These are phyloP conservation scores for Laupala kohalensis DNA, from an alignment of 1,140 invertebrate genomes.

Conservation along the genomic window DNA sequence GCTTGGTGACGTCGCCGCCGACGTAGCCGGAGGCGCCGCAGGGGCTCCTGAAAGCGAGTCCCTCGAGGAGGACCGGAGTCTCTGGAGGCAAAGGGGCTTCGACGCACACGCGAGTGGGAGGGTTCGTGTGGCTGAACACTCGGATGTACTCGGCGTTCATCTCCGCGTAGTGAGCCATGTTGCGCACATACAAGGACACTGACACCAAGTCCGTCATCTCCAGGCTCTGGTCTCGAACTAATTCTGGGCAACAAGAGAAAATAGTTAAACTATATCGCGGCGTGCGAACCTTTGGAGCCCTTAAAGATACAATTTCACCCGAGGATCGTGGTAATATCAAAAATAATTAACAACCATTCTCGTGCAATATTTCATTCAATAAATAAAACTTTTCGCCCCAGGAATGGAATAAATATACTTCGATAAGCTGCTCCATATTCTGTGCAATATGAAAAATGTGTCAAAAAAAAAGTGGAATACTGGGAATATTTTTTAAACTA, in stretches of 20 bases:
- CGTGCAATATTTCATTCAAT: too few relatives aligned
- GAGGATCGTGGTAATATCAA: too few relatives aligned
- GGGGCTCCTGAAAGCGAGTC: slow-evolving; percentile 43
- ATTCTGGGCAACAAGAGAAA: slow-evolving; percentile 18
- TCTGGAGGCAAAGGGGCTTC: slow-evolving; percentile 58
- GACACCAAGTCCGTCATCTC: slow-evolving; percentile 55
- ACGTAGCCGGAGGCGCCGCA: background rate
- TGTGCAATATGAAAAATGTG: too few relatives aligned
- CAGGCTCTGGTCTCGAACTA: slow-evolving; percentile 20
- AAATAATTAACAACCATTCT: too few relatives aligned
- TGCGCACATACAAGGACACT: slow-evolving; percentile 66
- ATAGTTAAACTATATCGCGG: too few relatives aligned
- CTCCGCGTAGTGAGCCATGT: slow-evolving; percentile 62
- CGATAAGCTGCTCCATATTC: too few relatives aligned
- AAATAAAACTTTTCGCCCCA: too few relatives aligned
- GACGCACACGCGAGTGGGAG: slow-evolving; percentile 79
- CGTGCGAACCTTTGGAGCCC: too few relatives aligned
- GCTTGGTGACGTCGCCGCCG: slow-evolving; percentile 29
- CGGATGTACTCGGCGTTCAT: slow-evolving; percentile 67
- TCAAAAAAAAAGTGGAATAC: too few relatives aligned
- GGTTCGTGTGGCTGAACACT: slow-evolving; percentile 52
- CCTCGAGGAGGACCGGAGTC: slow-evolving; percentile 65
- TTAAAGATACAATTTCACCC: too few relatives aligned
- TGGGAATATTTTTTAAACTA: too few relatives aligned
- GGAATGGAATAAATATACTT: too few relatives aligned